phyloP scores from a whole-genome alignment of 2,797 vertebrate species.

The Tinamus major region DNA sequence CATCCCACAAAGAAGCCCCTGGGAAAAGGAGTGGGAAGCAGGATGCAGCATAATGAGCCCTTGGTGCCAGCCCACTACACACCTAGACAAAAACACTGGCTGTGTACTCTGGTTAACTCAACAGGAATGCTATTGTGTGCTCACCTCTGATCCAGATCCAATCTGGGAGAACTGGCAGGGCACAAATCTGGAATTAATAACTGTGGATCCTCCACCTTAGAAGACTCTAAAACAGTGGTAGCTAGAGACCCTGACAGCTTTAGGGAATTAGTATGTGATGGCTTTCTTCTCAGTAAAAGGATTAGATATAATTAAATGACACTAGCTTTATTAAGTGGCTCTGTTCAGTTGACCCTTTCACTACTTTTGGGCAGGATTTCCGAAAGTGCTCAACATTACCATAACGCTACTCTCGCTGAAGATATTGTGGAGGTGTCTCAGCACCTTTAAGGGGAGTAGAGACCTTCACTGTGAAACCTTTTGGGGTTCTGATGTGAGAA shows the following conservation, averaged over 20 bases:
- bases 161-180: background rate
- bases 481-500: background rate
- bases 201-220: background rate
- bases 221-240: background rate
- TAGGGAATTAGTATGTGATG: background rate
- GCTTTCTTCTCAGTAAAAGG: constrained; percentile 7
- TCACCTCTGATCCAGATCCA: background rate
- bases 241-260: background rate
- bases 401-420: background rate
- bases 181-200: background rate
- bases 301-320: constrained; percentile 48
- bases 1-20: background rate
- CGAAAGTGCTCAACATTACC: background rate
- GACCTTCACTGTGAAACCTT: background rate
- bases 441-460: background rate
- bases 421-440: background rate
- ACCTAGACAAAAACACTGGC: background rate
- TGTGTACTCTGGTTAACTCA: background rate
- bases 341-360: background rate
- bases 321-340: constrained; percentile 6
- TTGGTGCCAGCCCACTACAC: background rate
- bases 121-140: background rate
- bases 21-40: background rate
- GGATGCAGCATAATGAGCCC: background rate
- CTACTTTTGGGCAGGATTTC: background rate